These are phyloP conservation scores for Poeciliopsis presidionis DNA, from an alignment of 2,797 vertebrate species.

Conservation along the genomic window DNA sequence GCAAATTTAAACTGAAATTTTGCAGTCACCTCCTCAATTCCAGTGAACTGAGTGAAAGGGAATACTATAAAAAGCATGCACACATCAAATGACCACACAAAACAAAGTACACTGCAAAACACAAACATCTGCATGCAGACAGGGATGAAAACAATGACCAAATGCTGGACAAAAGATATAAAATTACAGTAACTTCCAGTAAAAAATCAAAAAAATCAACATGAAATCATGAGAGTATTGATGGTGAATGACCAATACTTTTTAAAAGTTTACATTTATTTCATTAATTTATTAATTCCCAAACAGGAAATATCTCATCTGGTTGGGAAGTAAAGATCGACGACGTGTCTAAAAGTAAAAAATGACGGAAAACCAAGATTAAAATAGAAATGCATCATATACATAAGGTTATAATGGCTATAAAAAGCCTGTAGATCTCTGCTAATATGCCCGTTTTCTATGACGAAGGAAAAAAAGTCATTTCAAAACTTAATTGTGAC, in stretches of 20 bases:
- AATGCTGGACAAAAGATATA: constrained; percentile 42
- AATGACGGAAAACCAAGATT: not conserved
- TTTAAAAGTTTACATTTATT: constrained; percentile 23
- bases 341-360: constrained; percentile 27
- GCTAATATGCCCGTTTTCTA: not conserved
- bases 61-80: constrained; percentile 44
- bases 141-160: constrained; percentile 68
- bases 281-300: constrained; percentile 10
- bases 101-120: constrained; percentile 27
- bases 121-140: constrained; percentile 71
- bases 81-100: constrained; percentile 57
- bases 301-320: not conserved
- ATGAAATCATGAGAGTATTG: constrained; percentile 41
- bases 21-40: constrained; percentile 48
- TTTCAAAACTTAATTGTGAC: not conserved
- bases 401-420: not conserved
- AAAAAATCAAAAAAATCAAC: constrained; percentile 26
- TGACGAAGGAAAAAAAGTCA: not conserved
- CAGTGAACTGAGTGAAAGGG: constrained; percentile 40
- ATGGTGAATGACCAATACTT: constrained; percentile 41
- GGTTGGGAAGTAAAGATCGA: constrained; percentile 45
- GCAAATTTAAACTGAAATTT: constrained; percentile 27
- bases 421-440: not conserved
- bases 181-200: constrained; percentile 35
- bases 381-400: not conserved